Conservation (phyloP, 2,113 vertebrate genomes). For the Stercorarius parasiticus region DNA sequence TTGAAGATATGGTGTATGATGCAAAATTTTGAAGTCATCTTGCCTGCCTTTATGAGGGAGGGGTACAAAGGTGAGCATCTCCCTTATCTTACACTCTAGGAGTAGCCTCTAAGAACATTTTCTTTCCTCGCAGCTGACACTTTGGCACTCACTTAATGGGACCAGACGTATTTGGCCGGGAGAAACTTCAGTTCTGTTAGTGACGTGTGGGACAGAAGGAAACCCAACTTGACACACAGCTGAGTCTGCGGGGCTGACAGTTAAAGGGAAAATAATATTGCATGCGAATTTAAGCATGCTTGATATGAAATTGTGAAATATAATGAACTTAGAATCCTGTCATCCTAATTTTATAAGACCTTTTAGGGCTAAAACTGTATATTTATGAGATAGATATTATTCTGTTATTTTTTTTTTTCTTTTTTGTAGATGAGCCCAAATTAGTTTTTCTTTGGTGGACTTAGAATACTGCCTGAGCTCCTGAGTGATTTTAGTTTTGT, state of each 20-base stretch:
- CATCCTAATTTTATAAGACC: not conserved
- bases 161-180: not conserved
- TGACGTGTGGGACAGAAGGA: not conserved
- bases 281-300: not conserved
- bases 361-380: not conserved
- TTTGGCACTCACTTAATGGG: not conserved
- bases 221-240: not conserved
- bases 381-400: not conserved
- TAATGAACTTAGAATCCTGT: not conserved
- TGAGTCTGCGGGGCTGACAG: slow-evolving; percentile 26
- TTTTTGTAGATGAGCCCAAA: not conserved
- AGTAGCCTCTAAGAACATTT: not conserved
- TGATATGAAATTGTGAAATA: not conserved
- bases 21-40: not conserved
- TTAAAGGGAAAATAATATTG: not conserved
- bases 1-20: not conserved
- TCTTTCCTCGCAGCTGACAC: not conserved
- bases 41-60: not conserved
- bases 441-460: not conserved
- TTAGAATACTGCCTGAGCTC: not conserved
- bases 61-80: not conserved
- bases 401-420: not conserved
- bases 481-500: not conserved
- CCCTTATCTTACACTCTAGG: not conserved
- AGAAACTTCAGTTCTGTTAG: slow-evolving; percentile 13